Percentiles rank a stretch among this genome's conserved stretches.
phyloP scores from a whole-genome alignment of 2,113 vertebrate genomes.

The Hystrix cristata region DNA sequence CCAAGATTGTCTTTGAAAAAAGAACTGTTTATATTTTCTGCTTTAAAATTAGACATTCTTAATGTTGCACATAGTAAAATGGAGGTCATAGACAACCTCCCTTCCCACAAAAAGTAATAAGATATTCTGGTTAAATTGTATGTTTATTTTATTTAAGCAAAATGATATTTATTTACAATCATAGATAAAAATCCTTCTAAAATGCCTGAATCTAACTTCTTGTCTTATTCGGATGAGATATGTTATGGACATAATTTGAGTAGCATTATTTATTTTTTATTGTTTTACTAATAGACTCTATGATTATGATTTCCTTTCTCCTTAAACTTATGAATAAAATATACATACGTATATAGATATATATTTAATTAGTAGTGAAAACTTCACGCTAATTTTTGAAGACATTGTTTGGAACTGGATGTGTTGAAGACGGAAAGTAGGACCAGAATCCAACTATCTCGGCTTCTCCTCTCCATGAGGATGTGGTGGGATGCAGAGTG shows the following conservation, averaged over 20 bases:
- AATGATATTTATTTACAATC: neutral
- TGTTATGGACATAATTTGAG: neutral
- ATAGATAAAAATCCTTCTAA: slow-evolving; percentile 13
- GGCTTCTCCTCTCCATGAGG: fast-evolving
- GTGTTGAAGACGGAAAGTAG: neutral
- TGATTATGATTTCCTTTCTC: neutral
- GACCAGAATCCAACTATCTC: neutral
- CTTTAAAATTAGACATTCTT: slow-evolving; percentile 65
- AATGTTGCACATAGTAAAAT: slow-evolving; percentile 42
- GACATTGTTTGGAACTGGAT: neutral
- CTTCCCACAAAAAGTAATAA: neutral
- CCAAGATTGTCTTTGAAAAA: slow-evolving; percentile 59
- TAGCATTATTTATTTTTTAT: neutral
- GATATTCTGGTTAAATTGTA: slow-evolving; percentile 35
- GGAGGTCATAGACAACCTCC: neutral
- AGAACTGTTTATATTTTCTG: slow-evolving; percentile 69
- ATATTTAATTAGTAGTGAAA: neutral
- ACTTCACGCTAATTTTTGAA: neutral
- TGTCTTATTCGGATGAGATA: neutral
- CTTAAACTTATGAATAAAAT: neutral
- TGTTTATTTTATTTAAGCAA: slow-evolving; percentile 48
- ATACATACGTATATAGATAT: too few relatives aligned
- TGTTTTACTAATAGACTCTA: neutral
- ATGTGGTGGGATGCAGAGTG: too few relatives aligned
- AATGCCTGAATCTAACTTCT: neutral